Evolutionary conservation across 2,113 vertebrate species (phyloP), one percentile per base, ranked within the genome.

Genomic region (Xyrauchen texanus): DNA sequence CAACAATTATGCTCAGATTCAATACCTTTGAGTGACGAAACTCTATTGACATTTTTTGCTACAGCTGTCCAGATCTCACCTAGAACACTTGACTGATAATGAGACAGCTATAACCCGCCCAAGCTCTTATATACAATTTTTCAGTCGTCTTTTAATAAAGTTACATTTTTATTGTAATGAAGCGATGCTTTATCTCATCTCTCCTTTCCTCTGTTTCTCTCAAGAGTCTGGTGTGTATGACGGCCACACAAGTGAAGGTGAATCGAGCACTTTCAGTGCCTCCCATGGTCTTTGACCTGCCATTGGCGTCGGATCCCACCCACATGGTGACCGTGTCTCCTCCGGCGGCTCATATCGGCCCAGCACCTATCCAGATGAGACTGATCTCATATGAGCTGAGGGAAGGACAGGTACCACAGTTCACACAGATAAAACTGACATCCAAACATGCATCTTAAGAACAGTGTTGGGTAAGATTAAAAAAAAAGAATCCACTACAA

Each of bases 371-470:
- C 70, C 92, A 94, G 76, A 92, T 96, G 92, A 94, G 96, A 76
- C 94, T 97, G 68, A 95, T 97, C 86, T 97, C 96, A 7, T 91
- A 93, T 53, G 94, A 96, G 79, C 87, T 97, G 1, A 93, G 94
- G 16, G 95, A 97, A 86, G 96, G 95, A 85, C 96, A 97, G 95
- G 96, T 97, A 77, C 16, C 8, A 34, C 21, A 1, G 21, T 34
- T 34, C 21, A 34, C 21, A 34, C 21, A 34, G 21, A 34, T 34
- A 34, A 34, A 34, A 34, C 21, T 34, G 21, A 34, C 21, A 34
- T 34, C 21, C 21, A 34, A 34, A 34, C 21, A 34, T 34, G 21
- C 21, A 34, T 34, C 21, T 34, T 34, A 34, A 34, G 21, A 34
- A 3, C 21, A 34, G 21, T 34, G 21, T 34, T 34, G 21, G 21